Evolutionary conservation across 2,113 vertebrate species (phyloP).

Genomic region (Malurus elegans): DNA sequence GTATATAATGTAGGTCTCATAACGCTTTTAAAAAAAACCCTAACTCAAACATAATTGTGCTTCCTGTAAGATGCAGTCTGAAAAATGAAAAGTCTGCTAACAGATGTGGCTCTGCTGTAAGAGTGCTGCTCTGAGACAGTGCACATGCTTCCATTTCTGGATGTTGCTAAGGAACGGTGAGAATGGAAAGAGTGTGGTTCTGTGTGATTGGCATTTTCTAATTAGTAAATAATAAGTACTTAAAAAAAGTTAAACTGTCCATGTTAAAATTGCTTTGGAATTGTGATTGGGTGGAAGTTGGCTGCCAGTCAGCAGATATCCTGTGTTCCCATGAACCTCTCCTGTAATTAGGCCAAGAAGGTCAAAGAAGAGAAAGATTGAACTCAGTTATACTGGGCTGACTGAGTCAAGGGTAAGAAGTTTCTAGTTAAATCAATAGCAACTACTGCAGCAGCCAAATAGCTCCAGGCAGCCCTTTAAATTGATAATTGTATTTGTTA

Average conservation of each 20-base stretch:
- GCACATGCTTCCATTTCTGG: not conserved
- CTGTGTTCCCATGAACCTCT: not conserved
- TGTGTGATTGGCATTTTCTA: not conserved
- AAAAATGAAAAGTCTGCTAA: not conserved
- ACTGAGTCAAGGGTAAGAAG: not conserved
- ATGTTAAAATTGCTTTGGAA: not conserved
- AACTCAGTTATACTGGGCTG: not conserved
- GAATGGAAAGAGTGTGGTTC: not conserved
- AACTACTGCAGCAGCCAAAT: not conserved
- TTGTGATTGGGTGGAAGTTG: not conserved
- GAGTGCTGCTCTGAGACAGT: not conserved
- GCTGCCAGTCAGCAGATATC: not conserved
- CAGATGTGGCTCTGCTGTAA: not conserved
- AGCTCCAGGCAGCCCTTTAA: conserved; percentile 14
- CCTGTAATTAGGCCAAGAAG: not conserved
- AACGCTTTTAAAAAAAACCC: not conserved
- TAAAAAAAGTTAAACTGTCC: not conserved
- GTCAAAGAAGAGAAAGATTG: not conserved
- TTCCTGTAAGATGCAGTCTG: not conserved
- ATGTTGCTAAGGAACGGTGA: not conserved
- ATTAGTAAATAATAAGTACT: not conserved
- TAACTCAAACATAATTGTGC: not conserved
- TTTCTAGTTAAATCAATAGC: conserved; percentile 21
- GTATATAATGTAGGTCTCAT: not conserved
- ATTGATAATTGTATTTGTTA: conserved; percentile 23